phyloP scores from a whole-genome alignment of 2,797 vertebrate genomes.

The Pipistrellus pipistrellus region DNA sequence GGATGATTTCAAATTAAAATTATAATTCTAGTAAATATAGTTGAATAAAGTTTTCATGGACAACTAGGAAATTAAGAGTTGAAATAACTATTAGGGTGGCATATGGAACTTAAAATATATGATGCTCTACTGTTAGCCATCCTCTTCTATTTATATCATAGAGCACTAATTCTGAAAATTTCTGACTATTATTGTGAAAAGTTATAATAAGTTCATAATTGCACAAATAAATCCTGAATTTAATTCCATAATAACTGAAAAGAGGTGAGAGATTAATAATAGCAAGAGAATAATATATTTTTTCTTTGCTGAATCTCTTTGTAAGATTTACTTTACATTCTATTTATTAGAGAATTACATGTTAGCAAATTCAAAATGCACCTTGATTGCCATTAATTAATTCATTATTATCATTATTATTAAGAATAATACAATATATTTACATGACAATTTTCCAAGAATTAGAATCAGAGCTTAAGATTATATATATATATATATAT shows the following conservation, averaged over 20 bases:
- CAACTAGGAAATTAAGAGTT: not conserved
- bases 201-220: not conserved
- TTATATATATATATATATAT: not conserved
- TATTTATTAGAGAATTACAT: not conserved
- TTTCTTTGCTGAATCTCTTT: not conserved
- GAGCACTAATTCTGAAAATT: not conserved
- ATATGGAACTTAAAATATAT: conserved; percentile 25
- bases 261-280: not conserved
- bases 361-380: not conserved
- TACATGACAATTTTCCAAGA: not conserved
- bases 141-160: not conserved
- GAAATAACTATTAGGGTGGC: not conserved
- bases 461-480: not conserved
- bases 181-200: conserved; percentile 7
- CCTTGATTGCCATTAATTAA: not conserved
- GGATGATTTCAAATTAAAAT: not conserved
- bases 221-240: conserved; percentile 19
- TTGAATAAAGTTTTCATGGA: not conserved
- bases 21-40: not conserved
- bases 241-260: not conserved
- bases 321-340: not conserved
- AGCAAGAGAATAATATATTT: not conserved
- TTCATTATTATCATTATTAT: conserved; percentile 1
- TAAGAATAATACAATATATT: not conserved
- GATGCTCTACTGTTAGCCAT: not conserved